phyloP scores from a whole-genome alignment of 2,113 vertebrate genomes.

The Coturnix japonica region DNA sequence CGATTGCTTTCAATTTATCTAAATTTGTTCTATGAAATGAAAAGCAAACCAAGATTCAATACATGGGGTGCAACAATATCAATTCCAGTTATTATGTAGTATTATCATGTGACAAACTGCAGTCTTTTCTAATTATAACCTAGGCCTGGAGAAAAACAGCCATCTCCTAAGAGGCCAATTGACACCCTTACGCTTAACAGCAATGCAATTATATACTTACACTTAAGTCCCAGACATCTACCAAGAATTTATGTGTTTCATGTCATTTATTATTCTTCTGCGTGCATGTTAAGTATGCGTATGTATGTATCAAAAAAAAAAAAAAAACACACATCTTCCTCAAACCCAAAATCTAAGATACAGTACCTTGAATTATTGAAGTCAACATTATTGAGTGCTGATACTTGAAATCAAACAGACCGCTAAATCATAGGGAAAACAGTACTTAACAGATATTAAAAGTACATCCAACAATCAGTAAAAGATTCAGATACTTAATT shows the following conservation, averaged over 20 bases:
- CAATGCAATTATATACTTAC: neutral
- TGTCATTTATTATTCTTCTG: neutral
- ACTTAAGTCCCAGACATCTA: neutral
- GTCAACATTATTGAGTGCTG: rapidly evolving
- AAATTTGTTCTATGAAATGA: neutral
- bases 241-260: neutral
- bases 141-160: neutral
- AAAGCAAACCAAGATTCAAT: neutral
- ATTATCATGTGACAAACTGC: rapidly evolving
- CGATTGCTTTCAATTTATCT: neutral
- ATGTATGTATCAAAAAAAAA: neutral
- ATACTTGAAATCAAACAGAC: neutral
- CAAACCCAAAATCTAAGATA: neutral
- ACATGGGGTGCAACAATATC: neutral
- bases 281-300: neutral
- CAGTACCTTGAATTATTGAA: neutral
- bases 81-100: neutral
- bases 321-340: neutral
- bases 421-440: neutral
- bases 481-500: neutral
- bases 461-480: neutral
- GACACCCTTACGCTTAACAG: neutral
- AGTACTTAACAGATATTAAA: neutral
- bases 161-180: neutral
- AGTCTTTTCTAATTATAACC: neutral